Base-by-base conservation (phyloP, 92 coral and sea anemone genomes). In the Zoanthus solanderi region DNA sequence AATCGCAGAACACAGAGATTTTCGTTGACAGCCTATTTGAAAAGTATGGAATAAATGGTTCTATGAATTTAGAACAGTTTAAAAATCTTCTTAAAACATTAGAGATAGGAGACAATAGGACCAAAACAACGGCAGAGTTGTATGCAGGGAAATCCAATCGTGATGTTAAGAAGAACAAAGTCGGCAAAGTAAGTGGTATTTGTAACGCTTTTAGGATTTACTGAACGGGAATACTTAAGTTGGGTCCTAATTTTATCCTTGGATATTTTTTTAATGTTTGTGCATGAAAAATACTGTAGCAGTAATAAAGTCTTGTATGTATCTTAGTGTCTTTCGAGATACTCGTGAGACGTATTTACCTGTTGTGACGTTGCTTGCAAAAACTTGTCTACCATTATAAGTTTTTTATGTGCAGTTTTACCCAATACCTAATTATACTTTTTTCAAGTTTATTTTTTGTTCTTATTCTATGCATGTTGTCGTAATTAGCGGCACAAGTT, bases 21-120 rank as follows among this genome's bases (percentile, higher is more conserved):
- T 95, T 95, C 87, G 76, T 84, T 67, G 89, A 95, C 52, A 68
- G 79, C 46, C 48, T 95, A 78, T 95, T 95, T 78, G 77, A 84
- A 15, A 92, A 88, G 18, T 95, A 93, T 83, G 98, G 98, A 29
- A 61, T 31, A n/a, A 93, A 91, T 77, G 95, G 91, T 23, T 84
- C 96, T 9, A 83, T 95, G 88, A 90, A 77, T 50, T 31, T 84
- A 42, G 67, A 47, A 54, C 87, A 93, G 90, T 93, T 95, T 63
- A 76, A 37, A 67, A 76, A 45, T 66, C 79, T 95, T 57, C 66
- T 95, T 65, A 34, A 73, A 65, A 88, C 90, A 31, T 79, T 95
- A 68, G 83, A 90, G 63, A 69, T 95, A 69, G 96, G 98, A 2
- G 87, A 52, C 7, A 71, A 84, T 76, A 78, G 86, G 29, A 63